Evolutionary conservation across 2,888 invertebrate genomes (phyloP).

Genomic region (Allolobophora icterica): DNA sequence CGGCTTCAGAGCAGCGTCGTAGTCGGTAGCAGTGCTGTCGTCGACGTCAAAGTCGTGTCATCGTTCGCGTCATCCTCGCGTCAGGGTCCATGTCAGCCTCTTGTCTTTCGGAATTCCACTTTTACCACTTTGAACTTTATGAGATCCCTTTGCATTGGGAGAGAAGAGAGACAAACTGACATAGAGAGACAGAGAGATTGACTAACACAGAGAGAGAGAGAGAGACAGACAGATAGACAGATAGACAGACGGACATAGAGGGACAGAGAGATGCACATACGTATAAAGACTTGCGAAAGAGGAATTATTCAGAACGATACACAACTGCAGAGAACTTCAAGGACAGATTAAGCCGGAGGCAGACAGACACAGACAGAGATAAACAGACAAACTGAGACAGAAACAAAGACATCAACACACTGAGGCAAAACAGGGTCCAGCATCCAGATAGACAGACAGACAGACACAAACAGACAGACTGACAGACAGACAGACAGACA

Average conservation of each 20-base stretch:
- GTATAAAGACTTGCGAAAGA: too few relatives aligned
- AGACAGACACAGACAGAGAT: not conserved
- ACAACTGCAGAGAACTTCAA: not conserved
- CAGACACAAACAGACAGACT: not conserved
- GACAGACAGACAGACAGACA: not conserved
- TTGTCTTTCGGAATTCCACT: too few relatives aligned
- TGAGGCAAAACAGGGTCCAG: not conserved
- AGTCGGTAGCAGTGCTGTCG: not conserved
- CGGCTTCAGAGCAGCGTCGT: not conserved
- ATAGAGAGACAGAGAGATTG: too few relatives aligned
- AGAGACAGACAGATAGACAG: not conserved
- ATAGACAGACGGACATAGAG: not conserved
- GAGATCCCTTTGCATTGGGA: not conserved
- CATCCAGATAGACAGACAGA: not conserved
- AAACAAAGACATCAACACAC: not conserved
- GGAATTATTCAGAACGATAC: too few relatives aligned
- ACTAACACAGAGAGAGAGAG: too few relatives aligned
- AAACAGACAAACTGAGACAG: not conserved
- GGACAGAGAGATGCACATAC: not conserved
- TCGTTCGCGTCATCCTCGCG: not conserved
- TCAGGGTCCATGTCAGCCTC: too few relatives aligned
- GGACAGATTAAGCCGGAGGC: not conserved
- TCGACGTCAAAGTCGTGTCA: not conserved
- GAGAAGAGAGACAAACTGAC: too few relatives aligned
- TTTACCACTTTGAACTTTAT: too few relatives aligned